Conservation (phyloP, 2,888 invertebrate species). For the Adelphocoris suturalis region DNA sequence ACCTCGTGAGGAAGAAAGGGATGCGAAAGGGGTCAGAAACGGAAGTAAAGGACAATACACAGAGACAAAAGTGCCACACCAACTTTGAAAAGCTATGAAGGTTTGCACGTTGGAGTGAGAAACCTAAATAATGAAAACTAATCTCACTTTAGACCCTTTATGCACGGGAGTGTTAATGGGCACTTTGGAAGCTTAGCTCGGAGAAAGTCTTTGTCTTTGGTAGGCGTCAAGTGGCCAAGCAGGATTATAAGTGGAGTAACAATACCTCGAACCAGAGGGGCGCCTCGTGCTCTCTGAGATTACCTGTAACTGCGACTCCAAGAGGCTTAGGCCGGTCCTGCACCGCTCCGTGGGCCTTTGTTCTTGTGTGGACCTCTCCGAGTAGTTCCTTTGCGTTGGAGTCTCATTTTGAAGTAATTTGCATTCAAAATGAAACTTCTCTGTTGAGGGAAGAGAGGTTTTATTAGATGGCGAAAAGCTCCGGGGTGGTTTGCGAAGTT, state of each 20-base stretch:
- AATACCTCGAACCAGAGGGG: slow-evolving; percentile 46
- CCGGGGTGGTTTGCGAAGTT: slow-evolving; percentile 20
- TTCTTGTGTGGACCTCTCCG: background rate
- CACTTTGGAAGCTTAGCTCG: slow-evolving; percentile 60
- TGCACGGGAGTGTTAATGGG: slow-evolving; percentile 62
- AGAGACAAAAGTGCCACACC: slow-evolving; percentile 58
- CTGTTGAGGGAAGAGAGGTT: slow-evolving; percentile 47
- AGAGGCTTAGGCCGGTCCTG: slow-evolving; percentile 52
- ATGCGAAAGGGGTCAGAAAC: slow-evolving; percentile 31
- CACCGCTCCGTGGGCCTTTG: slow-evolving; percentile 1
- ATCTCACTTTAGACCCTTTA: slow-evolving; percentile 68
- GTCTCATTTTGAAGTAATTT: slow-evolving; percentile 63
- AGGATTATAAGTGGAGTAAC: slow-evolving; percentile 65
- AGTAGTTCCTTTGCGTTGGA: background rate
- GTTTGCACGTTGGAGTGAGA: slow-evolving; percentile 31
- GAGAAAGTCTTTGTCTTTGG: slow-evolving; percentile 60
- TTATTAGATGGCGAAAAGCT: slow-evolving; percentile 44
- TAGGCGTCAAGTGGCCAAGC: slow-evolving; percentile 60
- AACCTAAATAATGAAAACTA: slow-evolving; percentile 70
- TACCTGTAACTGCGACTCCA: slow-evolving; percentile 68
- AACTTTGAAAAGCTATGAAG: slow-evolving; percentile 26
- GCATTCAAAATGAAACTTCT: slow-evolving; percentile 62
- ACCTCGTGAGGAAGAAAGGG: background rate
- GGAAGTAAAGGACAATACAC: slow-evolving; percentile 28
- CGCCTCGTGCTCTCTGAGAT: slow-evolving; percentile 15